Base-by-base conservation (phyloP, 2,888 invertebrate species). In the Ophion slaviceki region DNA sequence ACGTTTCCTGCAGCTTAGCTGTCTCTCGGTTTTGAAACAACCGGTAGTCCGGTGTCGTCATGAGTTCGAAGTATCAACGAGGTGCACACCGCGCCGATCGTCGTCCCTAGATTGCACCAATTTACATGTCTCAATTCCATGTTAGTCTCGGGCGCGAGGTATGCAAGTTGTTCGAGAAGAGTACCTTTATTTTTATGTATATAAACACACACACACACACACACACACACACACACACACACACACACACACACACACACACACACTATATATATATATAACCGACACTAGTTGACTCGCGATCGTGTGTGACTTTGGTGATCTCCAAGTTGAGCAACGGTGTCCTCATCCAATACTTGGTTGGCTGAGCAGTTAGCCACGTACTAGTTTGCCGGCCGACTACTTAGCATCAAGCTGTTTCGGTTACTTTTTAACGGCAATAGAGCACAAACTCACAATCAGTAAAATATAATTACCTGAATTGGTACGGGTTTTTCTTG, bases 71-170 rank as follows among this genome's bases (percentile, higher is more conserved):
- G 90, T 88, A 91, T 89, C 90, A 88, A 88, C 89, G 90, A 81
- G 81, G 74, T 75, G 87, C 88, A 86, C 89, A 89, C 81, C 61
- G 90, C 89, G 89, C 89, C 91, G 92, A 93, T 93, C 91, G 91
- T 88, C 90, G 89, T 88, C 88, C 88, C 89, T 90, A 81, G 92
- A 93, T 93, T 91, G 92, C 91, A 92, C 92, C 92, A 92, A 93
- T 93, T 93, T 93, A 93, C 93, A 93, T 92, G 93, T 93, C 92
- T 93, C 92, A 93, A 93, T 93, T 91, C 91, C 90, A 91, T 91
- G 92, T 90, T 91, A 87, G 90, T 87, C 84, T 85, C 74, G 80
- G 83, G 83, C 82, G 87, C 87, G 88, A 90, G 88, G 87, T 87
- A 88, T 85, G 88, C 86, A 80, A 88, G 88, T 87, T 88, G 87